A percentile compares a stretch with the other conserved stretches of the same genome.
phyloP scores from a whole-genome alignment of 2,113 vertebrate species.

The Lepisosteus osseus region DNA sequence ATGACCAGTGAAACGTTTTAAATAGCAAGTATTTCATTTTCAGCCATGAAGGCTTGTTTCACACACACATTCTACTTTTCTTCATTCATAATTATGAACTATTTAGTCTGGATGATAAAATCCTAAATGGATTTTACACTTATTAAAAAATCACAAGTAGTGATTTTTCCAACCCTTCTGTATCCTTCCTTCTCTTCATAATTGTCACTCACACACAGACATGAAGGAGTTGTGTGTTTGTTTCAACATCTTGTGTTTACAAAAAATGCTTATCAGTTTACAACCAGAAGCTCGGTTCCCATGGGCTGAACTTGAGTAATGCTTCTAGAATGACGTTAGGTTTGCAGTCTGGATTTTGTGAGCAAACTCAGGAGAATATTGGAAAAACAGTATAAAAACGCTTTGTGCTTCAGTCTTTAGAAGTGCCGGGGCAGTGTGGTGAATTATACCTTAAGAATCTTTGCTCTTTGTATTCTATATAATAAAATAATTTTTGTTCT shows the following conservation, averaged over 20 bases:
- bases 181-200: no score
- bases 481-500: no score
- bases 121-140: neutral
- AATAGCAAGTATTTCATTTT: no score
- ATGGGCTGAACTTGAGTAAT: constrained; percentile 31
- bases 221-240: constrained; percentile 22
- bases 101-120: no score
- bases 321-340: constrained; percentile 40
- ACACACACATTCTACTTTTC: no score
- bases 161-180: neutral
- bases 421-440: no score
- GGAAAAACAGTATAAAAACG: constrained; percentile 51
- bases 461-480: no score
- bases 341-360: constrained; percentile 54
- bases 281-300: constrained; percentile 31
- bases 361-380: constrained; percentile 61
- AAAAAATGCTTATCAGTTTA: constrained; percentile 32
- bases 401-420: constrained; percentile 16
- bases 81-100: no score
- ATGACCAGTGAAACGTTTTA: no score
- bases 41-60: no score
- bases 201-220: neutral
- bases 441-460: no score
- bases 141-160: neutral
- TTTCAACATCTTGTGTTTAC: constrained; percentile 35